Evolutionary conservation across 2,888 invertebrate species (phyloP).

Genomic region (Gasteruption jaculator): DNA sequence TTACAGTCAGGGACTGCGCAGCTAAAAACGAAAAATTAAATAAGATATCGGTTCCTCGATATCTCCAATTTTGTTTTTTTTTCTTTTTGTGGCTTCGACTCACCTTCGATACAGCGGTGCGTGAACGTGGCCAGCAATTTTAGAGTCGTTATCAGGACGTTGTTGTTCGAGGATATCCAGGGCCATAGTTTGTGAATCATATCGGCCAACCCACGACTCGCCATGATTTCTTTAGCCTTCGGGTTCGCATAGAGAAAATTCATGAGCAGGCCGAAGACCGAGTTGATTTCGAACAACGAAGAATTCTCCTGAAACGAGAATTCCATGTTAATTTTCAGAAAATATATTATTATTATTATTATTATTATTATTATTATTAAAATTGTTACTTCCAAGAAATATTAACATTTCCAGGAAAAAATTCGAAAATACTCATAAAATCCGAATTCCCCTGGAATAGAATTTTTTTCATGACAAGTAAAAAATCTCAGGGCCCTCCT

Average conservation of each 20-base stretch:
- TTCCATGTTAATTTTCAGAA: too few species aligned
- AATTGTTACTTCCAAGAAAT: too few species aligned
- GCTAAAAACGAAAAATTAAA: too few species aligned
- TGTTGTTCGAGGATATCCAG: slow-evolving; percentile 62
- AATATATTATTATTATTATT: too few species aligned
- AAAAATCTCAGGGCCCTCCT: too few species aligned
- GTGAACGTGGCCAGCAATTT: slow-evolving; percentile 62
- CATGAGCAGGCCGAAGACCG: slow-evolving; percentile 57
- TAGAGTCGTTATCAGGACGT: slow-evolving; percentile 55
- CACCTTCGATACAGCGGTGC: slow-evolving; percentile 61
- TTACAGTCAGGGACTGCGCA: slow-evolving; percentile 54
- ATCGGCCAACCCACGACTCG: slow-evolving; percentile 57
- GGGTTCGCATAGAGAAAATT: slow-evolving; percentile 59
- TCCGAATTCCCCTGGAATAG: too few species aligned
- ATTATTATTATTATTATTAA: too few species aligned
- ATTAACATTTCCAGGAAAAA: too few species aligned
- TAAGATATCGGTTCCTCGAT: too few species aligned
- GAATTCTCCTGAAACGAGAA: slow-evolving; percentile 54
- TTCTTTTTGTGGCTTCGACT: too few species aligned
- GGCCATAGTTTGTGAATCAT: slow-evolving; percentile 64
- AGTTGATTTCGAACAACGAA: slow-evolving; percentile 57
- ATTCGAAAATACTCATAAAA: too few species aligned
- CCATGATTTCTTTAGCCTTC: slow-evolving; percentile 57
- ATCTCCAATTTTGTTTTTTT: neutral
- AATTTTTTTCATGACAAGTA: too few species aligned